Evolutionary conservation across 2,113 vertebrate genomes (phyloP), one percentile per base, ranked within the genome.

Genomic region (Colossoma macropomum): DNA sequence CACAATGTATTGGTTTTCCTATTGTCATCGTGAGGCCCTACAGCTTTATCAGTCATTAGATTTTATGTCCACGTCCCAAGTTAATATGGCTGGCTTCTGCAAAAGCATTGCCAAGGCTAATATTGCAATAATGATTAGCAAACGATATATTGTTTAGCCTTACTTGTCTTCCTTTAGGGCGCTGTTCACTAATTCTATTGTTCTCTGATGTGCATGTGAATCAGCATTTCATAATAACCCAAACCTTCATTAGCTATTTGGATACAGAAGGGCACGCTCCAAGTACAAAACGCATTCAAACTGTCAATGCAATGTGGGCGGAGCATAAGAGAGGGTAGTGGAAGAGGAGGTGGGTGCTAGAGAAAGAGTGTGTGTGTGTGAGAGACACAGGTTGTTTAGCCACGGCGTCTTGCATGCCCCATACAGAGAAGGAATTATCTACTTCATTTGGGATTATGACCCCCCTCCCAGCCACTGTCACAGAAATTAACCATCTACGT

Each of bases 371-470:
- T 68, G 32, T 68, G 19, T 83, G 80, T 88, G 88, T 88, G 90
- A 77, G 68, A 32, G 79, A 63, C 86, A 86, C 84, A 85, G 80
- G 75, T 70, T 54, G 87, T 72, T 69, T 72, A 16, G 84, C 71
- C 8, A 87, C 84, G n/a, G 71, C 80, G 72, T 81, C 59, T 65
- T 54, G 23, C 66, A 89, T 86, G 87, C 82, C 78, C 85, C 34
- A 84, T 87, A 75, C 41, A 85, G 78, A 77, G 88, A 81, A n/a
- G 66, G 89, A 91, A 93, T 94, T 92, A 92, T 90, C 80, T 90
- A 91, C 90, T 92, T 93, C 87, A 90, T 92, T 89, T 90, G 88
- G 89, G 92, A 92, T 93, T 93, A 92, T 87, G 91, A 62, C 90
- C 84, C 59, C 65, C 65, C 65, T 88, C 90, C 87, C 90, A 87